Evolutionary conservation across 2,888 invertebrate genomes (phyloP).

Genomic region (Campoplex capitator): DNA sequence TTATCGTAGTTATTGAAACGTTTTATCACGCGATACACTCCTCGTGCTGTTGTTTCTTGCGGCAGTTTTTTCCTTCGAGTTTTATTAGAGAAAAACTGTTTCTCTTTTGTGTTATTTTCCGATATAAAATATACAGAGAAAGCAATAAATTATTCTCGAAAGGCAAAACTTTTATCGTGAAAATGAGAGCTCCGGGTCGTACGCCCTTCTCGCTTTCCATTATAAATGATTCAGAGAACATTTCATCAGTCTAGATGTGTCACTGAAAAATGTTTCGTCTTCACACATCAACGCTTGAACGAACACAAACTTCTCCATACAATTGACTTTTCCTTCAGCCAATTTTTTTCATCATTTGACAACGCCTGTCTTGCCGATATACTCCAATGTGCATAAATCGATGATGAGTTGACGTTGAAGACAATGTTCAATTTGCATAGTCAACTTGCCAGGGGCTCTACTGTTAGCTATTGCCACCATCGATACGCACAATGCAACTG

Average conservation of each 20-base stretch:
- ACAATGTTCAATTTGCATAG: neutral
- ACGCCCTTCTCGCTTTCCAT: neutral
- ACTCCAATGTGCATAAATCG: constrained; percentile 1
- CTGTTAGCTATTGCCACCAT: neutral
- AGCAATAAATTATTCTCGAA: constrained; percentile 1
- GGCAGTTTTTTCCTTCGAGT: neutral
- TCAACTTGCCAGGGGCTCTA: constrained; percentile 4
- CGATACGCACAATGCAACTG: neutral
- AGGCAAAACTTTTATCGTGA: constrained; percentile 11
- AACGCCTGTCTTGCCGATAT: neutral
- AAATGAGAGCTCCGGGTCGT: neutral
- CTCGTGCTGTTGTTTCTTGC: neutral
- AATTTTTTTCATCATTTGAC: constrained; percentile 28
- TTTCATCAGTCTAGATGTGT: constrained; percentile 5
- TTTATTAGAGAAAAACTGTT: neutral
- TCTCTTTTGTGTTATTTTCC: neutral
- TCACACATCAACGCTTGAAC: constrained; percentile 13
- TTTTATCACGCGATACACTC: neutral
- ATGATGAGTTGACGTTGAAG: constrained; percentile 2
- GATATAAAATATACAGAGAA: neutral
- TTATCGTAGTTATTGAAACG: neutral
- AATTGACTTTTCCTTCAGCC: constrained; percentile 2
- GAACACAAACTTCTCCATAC: neutral
- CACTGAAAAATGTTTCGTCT: neutral
- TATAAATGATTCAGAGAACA: constrained; percentile 1